phyloP scores from a whole-genome alignment of 2,113 vertebrate genomes.

The Centropus unirufus region DNA sequence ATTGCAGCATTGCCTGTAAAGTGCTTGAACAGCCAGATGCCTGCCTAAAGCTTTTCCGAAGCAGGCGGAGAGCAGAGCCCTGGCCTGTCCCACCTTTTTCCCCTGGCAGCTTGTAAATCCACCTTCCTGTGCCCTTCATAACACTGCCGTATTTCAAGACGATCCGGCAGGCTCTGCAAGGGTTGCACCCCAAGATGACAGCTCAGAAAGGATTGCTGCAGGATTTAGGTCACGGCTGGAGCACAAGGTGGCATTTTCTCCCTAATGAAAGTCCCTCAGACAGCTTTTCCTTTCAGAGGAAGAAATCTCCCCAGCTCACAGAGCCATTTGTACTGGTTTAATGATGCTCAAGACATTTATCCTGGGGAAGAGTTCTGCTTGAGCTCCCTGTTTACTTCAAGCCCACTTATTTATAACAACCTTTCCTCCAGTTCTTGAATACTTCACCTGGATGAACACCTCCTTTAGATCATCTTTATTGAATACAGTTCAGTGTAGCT shows the following conservation, averaged over 20 bases:
- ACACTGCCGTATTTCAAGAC: neutral
- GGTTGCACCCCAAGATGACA: neutral
- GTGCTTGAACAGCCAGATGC: neutral
- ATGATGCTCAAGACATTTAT: slow-evolving; percentile 38
- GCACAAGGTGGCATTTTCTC: neutral
- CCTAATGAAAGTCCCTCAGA: slow-evolving; percentile 6
- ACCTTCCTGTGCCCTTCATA: neutral
- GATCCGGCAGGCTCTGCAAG: neutral
- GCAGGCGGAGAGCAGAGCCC: neutral
- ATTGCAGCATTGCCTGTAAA: rapidly evolving
- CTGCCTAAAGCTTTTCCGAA: neutral
- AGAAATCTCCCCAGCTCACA: neutral
- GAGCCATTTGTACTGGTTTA: slow-evolving; percentile 33
- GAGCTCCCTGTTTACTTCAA: slow-evolving; percentile 42
- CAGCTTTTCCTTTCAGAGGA: slow-evolving; percentile 36
- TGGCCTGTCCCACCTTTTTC: neutral
- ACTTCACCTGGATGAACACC: slow-evolving; percentile 25
- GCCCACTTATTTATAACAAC: slow-evolving; percentile 49
- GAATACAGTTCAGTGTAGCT: slow-evolving; percentile 58
- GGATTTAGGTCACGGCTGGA: neutral
- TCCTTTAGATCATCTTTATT: slow-evolving; percentile 68
- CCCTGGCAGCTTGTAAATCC: neutral
- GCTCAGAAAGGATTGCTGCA: neutral
- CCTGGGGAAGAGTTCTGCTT: slow-evolving; percentile 14
- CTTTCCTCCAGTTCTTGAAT: slow-evolving; percentile 48